Conservation (phyloP, 2,113 vertebrate genomes). For the Paedocypris sp. region DNA sequence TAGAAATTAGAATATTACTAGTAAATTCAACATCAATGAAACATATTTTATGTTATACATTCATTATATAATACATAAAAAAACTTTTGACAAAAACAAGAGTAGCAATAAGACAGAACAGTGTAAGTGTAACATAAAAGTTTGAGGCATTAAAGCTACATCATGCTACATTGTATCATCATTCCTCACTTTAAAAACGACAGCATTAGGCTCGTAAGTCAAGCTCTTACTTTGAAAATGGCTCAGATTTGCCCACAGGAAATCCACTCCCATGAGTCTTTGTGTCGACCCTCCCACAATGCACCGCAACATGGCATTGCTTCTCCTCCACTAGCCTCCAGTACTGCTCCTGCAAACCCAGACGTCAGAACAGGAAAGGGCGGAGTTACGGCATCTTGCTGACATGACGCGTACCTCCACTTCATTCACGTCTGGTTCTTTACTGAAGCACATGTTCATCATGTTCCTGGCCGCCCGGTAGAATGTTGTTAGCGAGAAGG, state of each 20-base stretch:
- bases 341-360: slow-evolving; percentile 70
- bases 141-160: too few relatives aligned
- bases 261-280: slow-evolving; percentile 82
- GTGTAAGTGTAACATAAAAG: too few relatives aligned
- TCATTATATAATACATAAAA: too few relatives aligned
- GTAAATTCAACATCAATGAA: too few relatives aligned
- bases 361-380: not conserved
- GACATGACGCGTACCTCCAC: slow-evolving; percentile 66
- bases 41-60: too few relatives aligned
- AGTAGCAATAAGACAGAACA: too few relatives aligned
- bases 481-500: slow-evolving; percentile 81
- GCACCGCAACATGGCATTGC: slow-evolving; percentile 79
- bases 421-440: slow-evolving; percentile 74
- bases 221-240: slow-evolving; percentile 73
- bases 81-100: too few relatives aligned
- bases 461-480: slow-evolving; percentile 83
- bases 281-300: slow-evolving; percentile 82
- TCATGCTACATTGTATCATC: too few relatives aligned
- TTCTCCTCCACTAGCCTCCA: slow-evolving; percentile 81
- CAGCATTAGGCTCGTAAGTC: too few relatives aligned
- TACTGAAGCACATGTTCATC: slow-evolving; percentile 85
- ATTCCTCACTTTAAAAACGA: too few relatives aligned
- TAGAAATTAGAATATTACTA: too few relatives aligned
- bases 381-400: not conserved
- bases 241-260: slow-evolving; percentile 79